Conservation (phyloP, 2,797 vertebrate species). For the Pseudochromis fuscus region DNA sequence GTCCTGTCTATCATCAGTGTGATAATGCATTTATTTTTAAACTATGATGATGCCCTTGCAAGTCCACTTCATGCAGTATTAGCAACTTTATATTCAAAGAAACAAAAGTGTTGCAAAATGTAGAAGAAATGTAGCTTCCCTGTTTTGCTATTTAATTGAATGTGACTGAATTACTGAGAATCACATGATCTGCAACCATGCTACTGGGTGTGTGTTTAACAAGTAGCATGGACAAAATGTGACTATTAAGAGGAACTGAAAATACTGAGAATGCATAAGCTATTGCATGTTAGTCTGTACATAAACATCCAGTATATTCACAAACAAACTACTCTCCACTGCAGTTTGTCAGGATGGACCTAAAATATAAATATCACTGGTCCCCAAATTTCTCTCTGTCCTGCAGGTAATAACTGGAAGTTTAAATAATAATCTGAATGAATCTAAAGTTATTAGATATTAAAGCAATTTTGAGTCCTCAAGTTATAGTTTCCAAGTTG, state of each 20-base stretch:
- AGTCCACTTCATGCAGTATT: neutral
- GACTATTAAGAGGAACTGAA: conserved; percentile 7
- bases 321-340: neutral
- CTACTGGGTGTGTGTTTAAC: neutral
- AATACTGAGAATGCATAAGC: conserved; percentile 1
- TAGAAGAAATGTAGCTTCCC: neutral
- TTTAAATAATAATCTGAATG: neutral
- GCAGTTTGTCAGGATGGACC: neutral
- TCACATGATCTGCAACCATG: neutral
- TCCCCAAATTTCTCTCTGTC: neutral
- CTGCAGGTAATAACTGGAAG: neutral
- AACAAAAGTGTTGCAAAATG: too few species aligned
- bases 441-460: too few species aligned
- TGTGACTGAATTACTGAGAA: neutral
- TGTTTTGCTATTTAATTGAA: conserved; percentile 8
- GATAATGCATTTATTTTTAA: neutral
- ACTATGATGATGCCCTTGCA: neutral
- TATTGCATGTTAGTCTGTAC: conserved; percentile 1
- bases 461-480: too few species aligned
- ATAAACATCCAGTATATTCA: neutral
- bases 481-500: too few species aligned
- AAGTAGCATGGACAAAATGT: neutral
- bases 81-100: too few species aligned
- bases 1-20: neutral
- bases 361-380: neutral